Evolutionary conservation across 2,797 vertebrate species (phyloP).

Genomic region (Halcyon leucocephala): DNA sequence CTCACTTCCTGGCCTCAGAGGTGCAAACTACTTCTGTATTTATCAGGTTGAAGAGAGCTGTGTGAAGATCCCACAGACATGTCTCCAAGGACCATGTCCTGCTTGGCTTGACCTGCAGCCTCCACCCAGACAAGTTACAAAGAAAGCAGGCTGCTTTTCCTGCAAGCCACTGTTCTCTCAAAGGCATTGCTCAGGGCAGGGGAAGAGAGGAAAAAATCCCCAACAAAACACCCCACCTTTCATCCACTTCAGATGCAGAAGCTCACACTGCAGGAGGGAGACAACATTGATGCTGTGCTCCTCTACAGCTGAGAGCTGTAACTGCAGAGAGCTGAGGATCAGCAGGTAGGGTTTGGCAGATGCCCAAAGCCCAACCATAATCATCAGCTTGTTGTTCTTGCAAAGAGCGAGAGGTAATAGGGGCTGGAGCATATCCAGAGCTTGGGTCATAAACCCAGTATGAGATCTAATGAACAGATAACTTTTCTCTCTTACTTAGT

Average conservation of each 20-base stretch:
- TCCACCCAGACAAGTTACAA: background rate
- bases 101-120: background rate
- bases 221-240: background rate
- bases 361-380: no score
- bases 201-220: background rate
- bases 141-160: background rate
- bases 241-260: background rate
- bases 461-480: background rate
- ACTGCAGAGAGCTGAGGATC: background rate
- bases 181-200: background rate
- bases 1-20: background rate
- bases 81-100: fast-evolving
- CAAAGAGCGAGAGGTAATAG: background rate
- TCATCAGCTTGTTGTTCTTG: background rate
- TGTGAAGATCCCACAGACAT: background rate
- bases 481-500: background rate
- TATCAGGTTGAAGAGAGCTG: background rate
- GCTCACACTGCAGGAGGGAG: background rate
- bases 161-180: background rate
- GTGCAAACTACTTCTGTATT: background rate
- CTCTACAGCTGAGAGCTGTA: background rate
- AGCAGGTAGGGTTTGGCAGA: background rate
- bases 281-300: background rate
- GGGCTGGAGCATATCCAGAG: background rate
- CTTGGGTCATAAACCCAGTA: background rate